Evolutionary conservation across 2,888 invertebrate genomes (phyloP).

Genomic region (Leistus spinibarbis): DNA sequence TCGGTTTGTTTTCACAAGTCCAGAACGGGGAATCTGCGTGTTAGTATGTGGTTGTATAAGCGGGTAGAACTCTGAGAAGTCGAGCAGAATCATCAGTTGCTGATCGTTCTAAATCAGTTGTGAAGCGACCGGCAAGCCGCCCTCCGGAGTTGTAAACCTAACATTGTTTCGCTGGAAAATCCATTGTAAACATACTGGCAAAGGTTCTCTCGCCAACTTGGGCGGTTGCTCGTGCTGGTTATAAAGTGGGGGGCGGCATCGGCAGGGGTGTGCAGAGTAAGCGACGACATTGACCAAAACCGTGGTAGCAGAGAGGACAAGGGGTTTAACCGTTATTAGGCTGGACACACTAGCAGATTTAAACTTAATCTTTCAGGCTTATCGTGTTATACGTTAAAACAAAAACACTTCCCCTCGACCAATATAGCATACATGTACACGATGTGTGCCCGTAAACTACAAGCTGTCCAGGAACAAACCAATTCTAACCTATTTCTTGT

Average conservation of each 20-base stretch:
- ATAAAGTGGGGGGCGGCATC: neutral
- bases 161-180: conserved; percentile 43
- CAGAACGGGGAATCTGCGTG: no score
- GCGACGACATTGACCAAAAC: no score
- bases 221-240: neutral
- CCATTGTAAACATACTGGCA: conserved; percentile 44
- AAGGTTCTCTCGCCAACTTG: conserved; percentile 1
- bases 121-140: conserved; percentile 40
- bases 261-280: neutral
- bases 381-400: neutral
- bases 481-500: no score
- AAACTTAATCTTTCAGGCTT: conserved; percentile 1
- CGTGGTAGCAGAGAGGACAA: neutral
- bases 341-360: neutral
- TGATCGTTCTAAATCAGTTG: conserved; percentile 38
- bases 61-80: neutral
- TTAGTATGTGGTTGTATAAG: no score
- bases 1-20: no score
- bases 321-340: neutral
- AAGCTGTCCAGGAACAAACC: no score
- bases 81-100: conserved; percentile 21
- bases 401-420: no score
- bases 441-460: no score
- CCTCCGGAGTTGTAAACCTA: conserved; percentile 39
- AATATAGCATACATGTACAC: no score